Percentiles rank a stretch among this genome's conserved stretches.
These are phyloP conservation scores for Drosophila kanekoi DNA, from an alignment of 2,888 invertebrate genomes.

Conservation along the genomic window DNA sequence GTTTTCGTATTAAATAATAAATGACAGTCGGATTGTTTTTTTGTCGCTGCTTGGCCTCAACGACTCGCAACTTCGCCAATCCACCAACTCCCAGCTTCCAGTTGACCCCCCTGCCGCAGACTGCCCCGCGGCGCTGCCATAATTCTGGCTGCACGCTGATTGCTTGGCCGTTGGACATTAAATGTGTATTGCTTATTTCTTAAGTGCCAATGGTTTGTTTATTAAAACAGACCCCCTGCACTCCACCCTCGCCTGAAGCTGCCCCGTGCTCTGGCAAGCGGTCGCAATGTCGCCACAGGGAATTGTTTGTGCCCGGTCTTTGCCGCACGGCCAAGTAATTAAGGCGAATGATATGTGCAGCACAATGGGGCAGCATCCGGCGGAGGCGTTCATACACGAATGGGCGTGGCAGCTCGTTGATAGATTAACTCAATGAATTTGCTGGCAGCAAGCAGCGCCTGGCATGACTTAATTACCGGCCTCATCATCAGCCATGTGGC, in stretches of 20 bases:
- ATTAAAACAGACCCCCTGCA: constrained; percentile 56
- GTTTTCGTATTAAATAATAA: constrained; percentile 82
- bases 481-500: constrained; percentile 33
- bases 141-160: constrained; percentile 69
- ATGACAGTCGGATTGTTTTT: constrained; percentile 80
- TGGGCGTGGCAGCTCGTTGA: constrained; percentile 53
- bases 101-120: neutral
- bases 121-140: constrained; percentile 51
- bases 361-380: constrained; percentile 22
- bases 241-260: neutral
- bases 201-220: constrained; percentile 80
- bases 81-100: constrained; percentile 10
- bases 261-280: too few relatives aligned
- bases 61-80: constrained; percentile 6
- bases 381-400: constrained; percentile 3
- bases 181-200: constrained; percentile 79
- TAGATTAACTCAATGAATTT: constrained; percentile 72
- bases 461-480: constrained; percentile 49
- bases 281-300: constrained; percentile 70
- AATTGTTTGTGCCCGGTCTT: constrained; percentile 49
- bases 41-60: constrained; percentile 46
- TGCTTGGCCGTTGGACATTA: constrained; percentile 63
- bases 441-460: constrained; percentile 55
- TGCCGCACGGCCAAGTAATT: constrained; percentile 60
- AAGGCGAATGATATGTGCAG: constrained; percentile 64